Percentiles rank a stretch among this genome's conserved stretches.
Evolutionary conservation across 2,888 invertebrate species (phyloP).

Genomic region (Antitype chi): DNA sequence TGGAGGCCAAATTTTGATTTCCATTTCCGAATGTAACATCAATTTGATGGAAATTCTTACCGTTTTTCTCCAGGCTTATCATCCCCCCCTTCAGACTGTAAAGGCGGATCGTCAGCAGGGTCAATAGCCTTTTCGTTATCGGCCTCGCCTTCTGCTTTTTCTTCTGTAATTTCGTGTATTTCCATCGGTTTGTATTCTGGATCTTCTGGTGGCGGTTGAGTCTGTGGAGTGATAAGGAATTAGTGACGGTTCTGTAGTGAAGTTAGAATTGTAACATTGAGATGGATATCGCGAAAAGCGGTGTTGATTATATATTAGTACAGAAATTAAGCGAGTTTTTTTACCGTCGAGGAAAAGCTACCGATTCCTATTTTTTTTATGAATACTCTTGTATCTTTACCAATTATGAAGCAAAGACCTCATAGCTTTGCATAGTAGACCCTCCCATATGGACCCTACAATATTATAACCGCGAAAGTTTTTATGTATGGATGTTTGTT

Average conservation of each 20-base stretch:
- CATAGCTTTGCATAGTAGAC: too few relatives aligned
- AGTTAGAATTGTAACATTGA: neutral
- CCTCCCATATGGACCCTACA: too few relatives aligned
- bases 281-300: conserved; percentile 20
- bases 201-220: conserved; percentile 18
- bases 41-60: conserved; percentile 62
- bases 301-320: conserved; percentile 1
- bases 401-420: too few relatives aligned
- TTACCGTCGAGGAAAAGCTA: too few relatives aligned
- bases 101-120: conserved; percentile 75
- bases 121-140: conserved; percentile 11
- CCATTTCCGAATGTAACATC: neutral
- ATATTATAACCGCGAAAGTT: too few relatives aligned
- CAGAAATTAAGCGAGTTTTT: neutral
- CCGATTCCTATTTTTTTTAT: too few relatives aligned
- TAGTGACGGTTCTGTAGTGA: neutral
- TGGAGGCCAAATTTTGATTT: neutral
- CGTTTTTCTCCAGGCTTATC: conserved; percentile 86
- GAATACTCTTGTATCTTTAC: too few relatives aligned
- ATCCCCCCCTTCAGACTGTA: conserved; percentile 79
- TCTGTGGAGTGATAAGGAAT: conserved; percentile 33
- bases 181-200: conserved; percentile 25
- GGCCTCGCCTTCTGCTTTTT: neutral
- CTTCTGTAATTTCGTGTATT: conserved; percentile 13
- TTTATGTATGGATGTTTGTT: too few relatives aligned